Base-by-base conservation (phyloP, 2,888 invertebrate species). In the Mythimna lalbum region DNA sequence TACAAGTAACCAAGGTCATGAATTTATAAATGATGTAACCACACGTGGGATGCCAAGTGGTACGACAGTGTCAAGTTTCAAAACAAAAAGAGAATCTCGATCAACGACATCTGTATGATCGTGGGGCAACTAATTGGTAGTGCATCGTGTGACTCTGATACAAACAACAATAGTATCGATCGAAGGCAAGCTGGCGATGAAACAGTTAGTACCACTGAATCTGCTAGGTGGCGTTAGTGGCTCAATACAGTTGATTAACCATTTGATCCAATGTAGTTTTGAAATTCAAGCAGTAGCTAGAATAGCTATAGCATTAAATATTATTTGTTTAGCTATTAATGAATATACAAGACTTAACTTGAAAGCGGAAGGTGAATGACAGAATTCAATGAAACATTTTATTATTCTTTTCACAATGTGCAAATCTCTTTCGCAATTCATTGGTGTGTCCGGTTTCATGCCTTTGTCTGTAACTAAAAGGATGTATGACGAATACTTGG, bases 41-140 rank as follows among this genome's bases (percentile, higher is more conserved):
- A 78, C 78, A 82, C 69, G 86, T 84, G 81, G 82, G 84, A 74
- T 85, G 84, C 73, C 86, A 80, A 82, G 63, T 76, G 68, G 71
- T 69, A 73, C 36, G 63, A 78, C 61, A 65, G 75, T 77, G 63
- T 82, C 82, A 63, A 60, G 62, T 81, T 81, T 73, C 78, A 80
- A 70, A 81, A 79, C 69, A 83, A 74, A 69, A 64, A 36, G n/a
- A 63, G 65, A 70, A 53, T 56, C 39, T 9, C 33, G 53, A 56
- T 55, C 65, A 85, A 81, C 82, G 89, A 86, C 89, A 88, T 88
- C 89, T 89, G 52, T 83, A 65, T 53, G 53, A 59, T 63, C n/a
- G 31, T 39, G 19, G 19, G 7, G 63, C 21, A 82, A 88, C 87
- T 80, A 83, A 70, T 47, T 73, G 33, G 56, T 49, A 59, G 27